Base-by-base conservation (phyloP, 2,888 invertebrate genomes). In the Temnothorax ravouxi region DNA sequence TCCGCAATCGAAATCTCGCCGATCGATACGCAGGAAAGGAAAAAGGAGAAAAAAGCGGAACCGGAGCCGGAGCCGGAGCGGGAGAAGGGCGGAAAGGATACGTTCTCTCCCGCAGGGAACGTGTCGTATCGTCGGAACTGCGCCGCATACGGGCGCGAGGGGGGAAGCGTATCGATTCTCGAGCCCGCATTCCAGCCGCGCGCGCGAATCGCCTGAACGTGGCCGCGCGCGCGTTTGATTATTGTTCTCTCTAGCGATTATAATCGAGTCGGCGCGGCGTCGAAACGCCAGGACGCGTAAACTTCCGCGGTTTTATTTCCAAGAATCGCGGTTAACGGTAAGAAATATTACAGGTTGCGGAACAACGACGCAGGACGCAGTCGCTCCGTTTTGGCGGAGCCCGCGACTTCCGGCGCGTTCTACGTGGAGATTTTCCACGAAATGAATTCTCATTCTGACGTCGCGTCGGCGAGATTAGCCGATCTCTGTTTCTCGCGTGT, bases 121-220 rank as follows among this genome's bases (percentile, higher is more conserved):
- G 29, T n/a, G 29, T 1, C 44, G 56, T 21, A 71, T 8, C 34
- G 47, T 79, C 44, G 34, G 44, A 69, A 69, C 56, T 71, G 71
- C 71, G 79, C 69, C 79, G 56, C 25, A 50, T 71, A 71, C 34
- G 59, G 21, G 13, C 18, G 13, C 18, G 41, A 11, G 52, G 9
- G 34, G 66, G 66, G 29, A 29, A 15, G n/a, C 18, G 13, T 80
- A 80, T 80, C 79, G 79, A 80, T 80, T 80, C 59, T 47, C 59
- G 71, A 79, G 38, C 52, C 67, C 71, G 34, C 59, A 52, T 76
- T 76, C 18, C 52, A 50, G 52, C 52, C 54, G 66, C 47, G 79
- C 47, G 59, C 59, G 47, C 47, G 34, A 71, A 80, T 80, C 47
- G 13, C 15, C 21, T 4, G 41, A 71, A 71, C 34, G 29, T 11